Conservation (phyloP, 2,113 vertebrate genomes). For the Vidua macroura region DNA sequence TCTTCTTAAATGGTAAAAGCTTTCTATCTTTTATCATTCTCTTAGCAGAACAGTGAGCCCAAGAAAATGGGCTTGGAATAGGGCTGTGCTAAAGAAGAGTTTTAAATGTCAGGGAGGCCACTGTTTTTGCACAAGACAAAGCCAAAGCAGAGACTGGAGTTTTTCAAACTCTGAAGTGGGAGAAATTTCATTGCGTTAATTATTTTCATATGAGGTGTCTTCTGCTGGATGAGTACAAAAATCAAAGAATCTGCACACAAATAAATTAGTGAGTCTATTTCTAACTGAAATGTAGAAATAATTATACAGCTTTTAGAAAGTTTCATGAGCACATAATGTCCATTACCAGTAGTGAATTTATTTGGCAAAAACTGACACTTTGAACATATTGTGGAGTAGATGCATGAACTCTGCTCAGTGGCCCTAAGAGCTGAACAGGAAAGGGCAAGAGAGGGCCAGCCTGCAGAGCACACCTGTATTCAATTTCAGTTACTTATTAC, state of each 20-base stretch:
- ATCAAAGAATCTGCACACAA: not conserved
- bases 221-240: not conserved
- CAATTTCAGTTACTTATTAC: conserved; percentile 18
- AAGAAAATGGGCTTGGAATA: not conserved
- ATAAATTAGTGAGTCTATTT: not conserved
- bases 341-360: not conserved
- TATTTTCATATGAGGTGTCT: not conserved
- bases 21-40: not conserved
- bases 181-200: not conserved
- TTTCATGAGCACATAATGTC: not conserved
- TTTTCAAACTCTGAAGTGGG: not conserved
- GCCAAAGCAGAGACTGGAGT: not conserved
- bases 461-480: not conserved
- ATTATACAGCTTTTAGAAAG: not conserved
- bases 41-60: not conserved
- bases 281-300: not conserved
- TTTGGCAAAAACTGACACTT: not conserved
- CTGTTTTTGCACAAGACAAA: not conserved
- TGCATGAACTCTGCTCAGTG: not conserved
- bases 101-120: not conserved
- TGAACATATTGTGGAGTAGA: not conserved
- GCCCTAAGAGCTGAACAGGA: not conserved
- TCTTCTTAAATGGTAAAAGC: not conserved
- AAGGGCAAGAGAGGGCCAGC: not conserved
- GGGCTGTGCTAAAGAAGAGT: not conserved